A percentile compares a stretch with the other conserved stretches of the same genome.
Conservation (phyloP, 2,888 invertebrate species). For the Meta bourneti region DNA sequence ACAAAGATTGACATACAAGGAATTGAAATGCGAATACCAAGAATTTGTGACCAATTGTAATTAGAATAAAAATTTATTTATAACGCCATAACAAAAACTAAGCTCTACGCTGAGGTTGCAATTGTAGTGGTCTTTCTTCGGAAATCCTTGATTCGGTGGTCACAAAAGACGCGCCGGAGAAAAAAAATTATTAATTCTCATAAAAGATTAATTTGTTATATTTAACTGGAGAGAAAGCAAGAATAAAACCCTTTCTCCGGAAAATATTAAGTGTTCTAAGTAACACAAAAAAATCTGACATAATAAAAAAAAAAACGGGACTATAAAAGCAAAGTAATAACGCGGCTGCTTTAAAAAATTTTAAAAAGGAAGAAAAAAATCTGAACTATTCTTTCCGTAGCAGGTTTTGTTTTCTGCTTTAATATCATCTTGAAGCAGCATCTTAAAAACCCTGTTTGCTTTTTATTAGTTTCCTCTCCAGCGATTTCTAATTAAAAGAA, state of each 20-base stretch:
- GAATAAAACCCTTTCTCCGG: neutral
- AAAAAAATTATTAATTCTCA: conserved; percentile 11
- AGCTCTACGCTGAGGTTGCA: neutral
- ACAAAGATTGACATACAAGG: too few relatives aligned
- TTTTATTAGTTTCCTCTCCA: conserved; percentile 60
- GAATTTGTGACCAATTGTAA: neutral
- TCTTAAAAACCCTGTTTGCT: neutral
- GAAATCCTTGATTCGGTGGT: neutral
- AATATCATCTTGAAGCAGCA: neutral
- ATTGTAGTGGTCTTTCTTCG: neutral
- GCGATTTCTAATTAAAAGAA: conserved; percentile 66
- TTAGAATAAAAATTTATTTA: neutral
- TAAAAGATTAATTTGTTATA: conserved; percentile 1
- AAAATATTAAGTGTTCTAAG: neutral
- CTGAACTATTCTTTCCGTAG: neutral
- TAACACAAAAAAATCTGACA: neutral
- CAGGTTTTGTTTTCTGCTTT: neutral
- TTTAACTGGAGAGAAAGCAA: neutral
- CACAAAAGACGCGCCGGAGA: neutral
- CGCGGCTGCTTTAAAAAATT: neutral
- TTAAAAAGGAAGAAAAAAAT: neutral
- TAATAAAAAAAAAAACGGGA: neutral
- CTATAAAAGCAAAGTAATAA: conserved; percentile 5
- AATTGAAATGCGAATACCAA: too few relatives aligned
- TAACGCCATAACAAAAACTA: neutral